Evolutionary conservation across 2,888 invertebrate species (phyloP).

Genomic region (Nemotelus nigrinus): DNA sequence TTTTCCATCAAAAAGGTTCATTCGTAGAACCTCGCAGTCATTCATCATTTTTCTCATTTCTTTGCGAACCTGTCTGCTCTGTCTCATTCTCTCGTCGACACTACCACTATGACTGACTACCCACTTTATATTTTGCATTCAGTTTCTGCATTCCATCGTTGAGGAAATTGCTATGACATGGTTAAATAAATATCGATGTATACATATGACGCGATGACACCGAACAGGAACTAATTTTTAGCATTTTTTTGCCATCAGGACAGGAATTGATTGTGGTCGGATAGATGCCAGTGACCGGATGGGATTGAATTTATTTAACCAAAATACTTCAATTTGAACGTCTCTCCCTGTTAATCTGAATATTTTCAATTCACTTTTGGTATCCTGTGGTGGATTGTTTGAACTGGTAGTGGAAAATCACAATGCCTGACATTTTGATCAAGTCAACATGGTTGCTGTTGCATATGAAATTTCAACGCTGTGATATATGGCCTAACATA

Average conservation of each 20-base stretch:
- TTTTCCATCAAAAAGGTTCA: conserved; percentile 32
- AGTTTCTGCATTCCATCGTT: conserved; percentile 9
- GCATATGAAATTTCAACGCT: no score
- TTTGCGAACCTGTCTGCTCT: neutral
- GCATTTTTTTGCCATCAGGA: conserved; percentile 43
- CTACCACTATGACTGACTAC: neutral
- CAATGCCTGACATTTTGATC: neutral
- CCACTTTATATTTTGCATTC: conserved; percentile 1
- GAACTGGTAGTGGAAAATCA: neutral
- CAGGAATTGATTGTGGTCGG: conserved; percentile 45
- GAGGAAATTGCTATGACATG: neutral
- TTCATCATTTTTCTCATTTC: conserved; percentile 19
- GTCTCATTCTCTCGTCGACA: neutral
- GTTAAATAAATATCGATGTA: conserved; percentile 29
- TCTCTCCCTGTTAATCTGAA: conserved; percentile 6
- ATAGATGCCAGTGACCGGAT: conserved; percentile 25
- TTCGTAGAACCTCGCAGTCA: conserved; percentile 13
- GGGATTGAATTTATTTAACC: conserved; percentile 37
- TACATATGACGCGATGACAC: conserved; percentile 25
- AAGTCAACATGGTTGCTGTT: neutral
- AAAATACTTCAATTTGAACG: conserved; percentile 23
- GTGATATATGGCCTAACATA: no score
- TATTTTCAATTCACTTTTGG: conserved; percentile 23
- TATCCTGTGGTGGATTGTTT: neutral
- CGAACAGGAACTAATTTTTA: conserved; percentile 47